Evolutionary conservation across 2,113 vertebrate species (phyloP).

Genomic region (Pachycephala philippinensis): DNA sequence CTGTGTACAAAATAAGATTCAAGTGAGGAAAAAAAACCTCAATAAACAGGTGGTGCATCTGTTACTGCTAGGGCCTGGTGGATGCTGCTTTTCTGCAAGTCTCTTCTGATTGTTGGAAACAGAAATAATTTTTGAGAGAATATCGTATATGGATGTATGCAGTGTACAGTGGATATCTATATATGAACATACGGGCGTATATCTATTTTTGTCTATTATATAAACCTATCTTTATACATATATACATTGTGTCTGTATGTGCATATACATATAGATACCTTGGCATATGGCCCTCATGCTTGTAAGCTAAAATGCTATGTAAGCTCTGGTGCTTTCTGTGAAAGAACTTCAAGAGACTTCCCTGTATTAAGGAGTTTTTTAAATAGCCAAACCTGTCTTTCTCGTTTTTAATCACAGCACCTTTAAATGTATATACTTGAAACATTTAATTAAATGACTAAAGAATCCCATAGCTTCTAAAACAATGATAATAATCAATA

Average conservation of each 20-base stretch:
- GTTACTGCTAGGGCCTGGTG: background rate
- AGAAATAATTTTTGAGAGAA: background rate
- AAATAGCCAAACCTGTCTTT: background rate
- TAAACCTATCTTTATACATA: background rate
- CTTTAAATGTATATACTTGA: background rate
- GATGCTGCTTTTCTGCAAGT: background rate
- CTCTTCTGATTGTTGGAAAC: background rate
- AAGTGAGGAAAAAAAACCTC: background rate
- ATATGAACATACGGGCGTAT: background rate
- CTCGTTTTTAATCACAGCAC: background rate
- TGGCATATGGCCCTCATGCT: background rate
- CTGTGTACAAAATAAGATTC: background rate
- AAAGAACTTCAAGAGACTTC: background rate
- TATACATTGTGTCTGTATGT: background rate
- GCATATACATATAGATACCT: background rate
- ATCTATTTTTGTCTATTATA: background rate
- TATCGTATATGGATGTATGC: background rate
- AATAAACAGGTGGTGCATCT: background rate
- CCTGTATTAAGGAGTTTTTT: background rate
- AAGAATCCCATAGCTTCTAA: background rate
- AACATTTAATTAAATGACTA: background rate
- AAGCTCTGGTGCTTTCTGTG: background rate
- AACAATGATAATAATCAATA: background rate
- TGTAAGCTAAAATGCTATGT: background rate
- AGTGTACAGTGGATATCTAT: background rate